Conservation (phyloP, 37 sponge, comb jelly and placozoan species). For the Corticium candelabrum region DNA sequence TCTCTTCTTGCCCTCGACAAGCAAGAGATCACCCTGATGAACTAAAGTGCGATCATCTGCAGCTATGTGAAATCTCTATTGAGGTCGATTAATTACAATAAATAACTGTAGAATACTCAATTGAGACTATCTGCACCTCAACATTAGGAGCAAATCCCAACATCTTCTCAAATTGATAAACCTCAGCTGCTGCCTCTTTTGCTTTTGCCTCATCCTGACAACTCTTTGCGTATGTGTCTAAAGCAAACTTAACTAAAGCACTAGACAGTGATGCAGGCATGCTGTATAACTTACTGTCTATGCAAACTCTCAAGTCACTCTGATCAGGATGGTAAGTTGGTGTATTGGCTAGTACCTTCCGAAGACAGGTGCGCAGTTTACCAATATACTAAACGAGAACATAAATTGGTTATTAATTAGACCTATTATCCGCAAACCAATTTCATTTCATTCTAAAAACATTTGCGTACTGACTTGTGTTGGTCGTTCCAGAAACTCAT, state of each 20-base stretch:
- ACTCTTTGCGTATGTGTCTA: too few relatives aligned
- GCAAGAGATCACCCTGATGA: conserved; percentile 34
- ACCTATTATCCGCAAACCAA: too few relatives aligned
- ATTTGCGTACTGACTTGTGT: not conserved
- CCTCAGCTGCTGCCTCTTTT: too few relatives aligned
- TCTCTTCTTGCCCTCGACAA: conserved; percentile 34
- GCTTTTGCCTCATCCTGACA: too few relatives aligned
- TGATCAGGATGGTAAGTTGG: not conserved
- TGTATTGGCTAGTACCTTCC: not conserved
- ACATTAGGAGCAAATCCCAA: not conserved
- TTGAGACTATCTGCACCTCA: not conserved
- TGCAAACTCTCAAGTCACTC: not conserved
- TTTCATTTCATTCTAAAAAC: not conserved
- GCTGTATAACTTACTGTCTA: not conserved
- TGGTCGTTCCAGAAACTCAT: not conserved
- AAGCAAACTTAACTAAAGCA: too few relatives aligned
- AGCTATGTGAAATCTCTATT: conserved; percentile 13
- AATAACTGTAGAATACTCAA: too few relatives aligned
- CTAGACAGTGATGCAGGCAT: too few relatives aligned
- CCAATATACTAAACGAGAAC: not conserved
- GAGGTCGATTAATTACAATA: not conserved
- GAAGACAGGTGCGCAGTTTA: not conserved
- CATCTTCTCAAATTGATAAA: not conserved
- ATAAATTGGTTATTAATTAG: too few relatives aligned
- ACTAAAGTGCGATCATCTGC: conserved; percentile 41